phyloP scores from a whole-genome alignment of 2,113 vertebrate species.

The Anguilla rostrata region DNA sequence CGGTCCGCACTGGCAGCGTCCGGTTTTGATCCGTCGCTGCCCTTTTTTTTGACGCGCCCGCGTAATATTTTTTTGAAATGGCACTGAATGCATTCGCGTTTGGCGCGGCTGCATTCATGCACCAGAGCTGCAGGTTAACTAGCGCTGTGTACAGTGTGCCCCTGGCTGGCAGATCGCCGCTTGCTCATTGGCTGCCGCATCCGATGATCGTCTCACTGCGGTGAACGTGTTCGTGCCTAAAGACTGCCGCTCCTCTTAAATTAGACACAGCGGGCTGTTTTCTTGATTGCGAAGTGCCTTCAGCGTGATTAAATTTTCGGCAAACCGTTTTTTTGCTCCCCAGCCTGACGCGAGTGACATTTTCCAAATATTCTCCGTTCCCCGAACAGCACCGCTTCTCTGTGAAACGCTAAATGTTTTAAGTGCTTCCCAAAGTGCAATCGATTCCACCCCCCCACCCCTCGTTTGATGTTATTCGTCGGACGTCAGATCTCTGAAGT shows the following conservation, averaged over 20 bases:
- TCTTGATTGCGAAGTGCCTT: slow-evolving; percentile 36
- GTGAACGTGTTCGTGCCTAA: slow-evolving; percentile 33
- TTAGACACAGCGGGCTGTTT: slow-evolving; percentile 55
- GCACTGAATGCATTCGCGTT: too few relatives aligned
- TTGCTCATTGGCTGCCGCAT: not conserved
- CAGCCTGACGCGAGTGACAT: not conserved
- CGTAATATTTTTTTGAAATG: too few relatives aligned
- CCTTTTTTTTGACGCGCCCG: too few relatives aligned
- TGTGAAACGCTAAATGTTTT: slow-evolving; percentile 19
- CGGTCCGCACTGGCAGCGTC: too few relatives aligned
- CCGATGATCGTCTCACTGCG: not conserved
- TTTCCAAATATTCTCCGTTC: too few relatives aligned
- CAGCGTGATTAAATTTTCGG: slow-evolving; percentile 29
- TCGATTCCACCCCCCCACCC: not conserved
- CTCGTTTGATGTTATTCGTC: not conserved
- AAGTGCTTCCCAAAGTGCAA: not conserved
- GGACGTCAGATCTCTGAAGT: not conserved
- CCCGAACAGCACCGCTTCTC: not conserved
- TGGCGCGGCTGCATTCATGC: too few relatives aligned
- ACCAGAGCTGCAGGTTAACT: too few relatives aligned
- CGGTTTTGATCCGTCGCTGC: too few relatives aligned
- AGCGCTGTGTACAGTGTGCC: not conserved
- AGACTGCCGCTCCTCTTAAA: slow-evolving; percentile 45
- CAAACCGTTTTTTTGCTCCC: not conserved
- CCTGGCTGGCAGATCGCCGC: not conserved